These are phyloP conservation scores for Drosophila aff. DNA, from an alignment of 1,140 invertebrate genomes.

Conservation along the genomic window DNA sequence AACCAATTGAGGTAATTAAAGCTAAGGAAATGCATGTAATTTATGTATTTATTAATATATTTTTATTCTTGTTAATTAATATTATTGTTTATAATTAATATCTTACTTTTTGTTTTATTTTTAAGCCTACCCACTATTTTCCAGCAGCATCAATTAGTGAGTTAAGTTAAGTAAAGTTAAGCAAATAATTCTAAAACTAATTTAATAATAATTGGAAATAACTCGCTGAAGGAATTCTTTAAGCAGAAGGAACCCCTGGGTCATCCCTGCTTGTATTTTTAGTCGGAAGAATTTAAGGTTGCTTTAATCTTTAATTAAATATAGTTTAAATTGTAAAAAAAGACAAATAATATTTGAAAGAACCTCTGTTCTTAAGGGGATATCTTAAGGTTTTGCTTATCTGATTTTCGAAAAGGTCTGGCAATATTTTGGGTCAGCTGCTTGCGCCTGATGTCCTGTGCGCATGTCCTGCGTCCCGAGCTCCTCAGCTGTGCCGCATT, in stretches of 20 bases:
- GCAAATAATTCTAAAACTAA: too few species aligned
- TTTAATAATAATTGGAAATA: too few species aligned
- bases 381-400: background rate
- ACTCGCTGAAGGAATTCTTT: too few species aligned
- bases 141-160: too few species aligned
- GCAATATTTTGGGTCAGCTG: conserved; percentile 34
- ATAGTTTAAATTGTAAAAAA: background rate
- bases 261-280: too few species aligned
- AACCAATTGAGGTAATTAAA: background rate
- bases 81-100: background rate
- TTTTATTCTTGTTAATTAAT: background rate
- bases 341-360: background rate
- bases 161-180: too few species aligned
- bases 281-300: too few species aligned
- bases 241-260: too few species aligned
- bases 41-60: background rate
- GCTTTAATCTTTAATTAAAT: too few species aligned
- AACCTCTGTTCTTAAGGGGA: too few species aligned
- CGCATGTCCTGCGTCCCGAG: conserved; percentile 39
- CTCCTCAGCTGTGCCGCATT: conserved; percentile 45
- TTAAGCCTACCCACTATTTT: too few species aligned
- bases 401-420: background rate
- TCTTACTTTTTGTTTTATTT: background rate
- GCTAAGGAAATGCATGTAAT: background rate
- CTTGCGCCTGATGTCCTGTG: conserved; percentile 23